Evolutionary conservation across 2,113 vertebrate genomes (phyloP), one percentile per base, ranked within the genome.

Genomic region (Ellobius talpinus): DNA sequence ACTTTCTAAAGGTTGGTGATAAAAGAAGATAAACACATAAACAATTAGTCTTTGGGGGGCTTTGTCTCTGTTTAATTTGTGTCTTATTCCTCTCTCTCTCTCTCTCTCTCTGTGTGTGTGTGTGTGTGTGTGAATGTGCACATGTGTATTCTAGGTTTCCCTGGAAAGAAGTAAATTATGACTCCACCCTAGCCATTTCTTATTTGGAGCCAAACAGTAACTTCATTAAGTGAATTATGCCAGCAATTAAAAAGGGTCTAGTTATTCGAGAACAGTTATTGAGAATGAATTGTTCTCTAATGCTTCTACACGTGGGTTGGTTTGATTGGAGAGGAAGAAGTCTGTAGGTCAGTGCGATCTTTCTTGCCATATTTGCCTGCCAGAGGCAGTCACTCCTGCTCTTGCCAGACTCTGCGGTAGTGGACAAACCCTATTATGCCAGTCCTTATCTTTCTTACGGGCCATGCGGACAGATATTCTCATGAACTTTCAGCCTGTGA

Each of bases 141-240:
- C n/a, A 21, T 1, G 2, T 24, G 74, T 94, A n/a, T 94, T 88
- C 47, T 92, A 84, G 76, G 87, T 98, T 97, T 98, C 39, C 92
- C 96, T 90, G 95, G 76, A 87, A 90, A 94, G 82, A 95, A 94
- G 70, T 94, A 98, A 98, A 98, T 98, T 96, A 95, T 89, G 97
- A 89, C 94, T 97, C 63, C 85, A 97, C 7, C 73, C 76, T 90
- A 93, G 9, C 73, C 70, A 47, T 89, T 96, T 94, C 92, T 98
- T 98, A 98, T 98, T 97, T 98, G 97, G 94, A 98, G 94, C 97
- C 94, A 96, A 91, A 97, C 97, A 98, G 98, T 98, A 96, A 98
- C 98, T 98, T 98, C 98, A 98, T 98, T 98, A 98, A 98, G 99
- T 98, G 99, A 99, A 99, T 99, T 99, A 98, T 96, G 98, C 97